Conservation (phyloP, 37 sponge, comb jelly and placozoan species). For the Chondrosia reniformis region DNA sequence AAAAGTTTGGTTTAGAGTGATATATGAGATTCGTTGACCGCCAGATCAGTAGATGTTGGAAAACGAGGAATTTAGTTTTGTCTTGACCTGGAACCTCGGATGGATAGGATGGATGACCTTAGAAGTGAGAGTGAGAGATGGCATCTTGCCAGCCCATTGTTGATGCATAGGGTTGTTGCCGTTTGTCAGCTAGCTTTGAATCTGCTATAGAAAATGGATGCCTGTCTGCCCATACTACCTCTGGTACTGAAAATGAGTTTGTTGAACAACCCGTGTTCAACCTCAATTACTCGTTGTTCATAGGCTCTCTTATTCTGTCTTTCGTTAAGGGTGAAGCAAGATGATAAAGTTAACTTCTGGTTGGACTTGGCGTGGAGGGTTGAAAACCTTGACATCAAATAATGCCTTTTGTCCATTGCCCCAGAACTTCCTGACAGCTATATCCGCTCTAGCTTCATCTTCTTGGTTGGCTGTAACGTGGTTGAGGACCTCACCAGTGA, state of each 20-base stretch:
- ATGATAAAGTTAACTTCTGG: slow-evolving; percentile 18
- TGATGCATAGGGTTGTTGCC: slow-evolving; percentile 6
- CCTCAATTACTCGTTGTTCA: slow-evolving; percentile 7
- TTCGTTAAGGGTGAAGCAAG: slow-evolving; percentile 4
- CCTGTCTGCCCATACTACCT: slow-evolving; percentile 11
- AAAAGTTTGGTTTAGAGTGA: no score
- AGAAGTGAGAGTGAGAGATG: background rate
- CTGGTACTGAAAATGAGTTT: slow-evolving; percentile 6
- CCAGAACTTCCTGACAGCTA: slow-evolving; percentile 17
- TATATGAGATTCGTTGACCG: background rate
- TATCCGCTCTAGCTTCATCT: slow-evolving; percentile 3
- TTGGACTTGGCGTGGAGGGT: slow-evolving; percentile 25
- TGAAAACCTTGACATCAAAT: slow-evolving; percentile 14
- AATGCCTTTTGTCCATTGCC: slow-evolving; percentile 8
- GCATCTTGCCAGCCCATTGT: slow-evolving; percentile 20
- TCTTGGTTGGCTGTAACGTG: background rate
- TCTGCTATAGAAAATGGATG: slow-evolving; percentile 22
- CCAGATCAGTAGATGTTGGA: background rate
- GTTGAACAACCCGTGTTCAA: slow-evolving; percentile 10
- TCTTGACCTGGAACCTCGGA: background rate
- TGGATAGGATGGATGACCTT: background rate
- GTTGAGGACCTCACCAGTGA: background rate
- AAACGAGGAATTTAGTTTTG: background rate
- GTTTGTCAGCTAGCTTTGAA: background rate
- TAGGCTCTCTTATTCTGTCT: background rate